Conservation (phyloP, 2,888 invertebrate genomes). For the Mesoligia furuncula region DNA sequence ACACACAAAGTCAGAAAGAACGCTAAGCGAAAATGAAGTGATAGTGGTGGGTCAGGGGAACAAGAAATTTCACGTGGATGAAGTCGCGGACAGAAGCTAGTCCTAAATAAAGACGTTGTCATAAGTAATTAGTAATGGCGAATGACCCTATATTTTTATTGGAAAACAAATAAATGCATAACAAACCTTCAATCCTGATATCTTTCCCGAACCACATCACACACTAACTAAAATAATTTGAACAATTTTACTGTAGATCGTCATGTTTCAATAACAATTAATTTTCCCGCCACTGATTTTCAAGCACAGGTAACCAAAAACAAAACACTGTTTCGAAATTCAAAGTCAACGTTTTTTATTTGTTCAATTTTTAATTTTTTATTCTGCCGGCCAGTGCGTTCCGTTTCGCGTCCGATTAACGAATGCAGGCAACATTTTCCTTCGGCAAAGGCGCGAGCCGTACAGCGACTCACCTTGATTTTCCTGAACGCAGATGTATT, state of each 20-base stretch:
- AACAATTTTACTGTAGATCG: constrained; percentile 88
- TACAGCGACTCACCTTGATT: constrained; percentile 82
- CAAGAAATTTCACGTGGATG: too few species aligned
- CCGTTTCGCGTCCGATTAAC: constrained; percentile 74
- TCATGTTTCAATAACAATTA: constrained; percentile 77
- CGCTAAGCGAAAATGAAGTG: too few species aligned
- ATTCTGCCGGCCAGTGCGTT: constrained; percentile 70
- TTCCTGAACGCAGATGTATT: constrained; percentile 69
- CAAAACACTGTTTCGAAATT: constrained; percentile 52
- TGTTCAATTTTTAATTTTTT: constrained; percentile 41
- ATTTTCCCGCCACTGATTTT: constrained; percentile 60
- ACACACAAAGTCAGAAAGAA: too few species aligned
- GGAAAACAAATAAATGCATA: neutral
- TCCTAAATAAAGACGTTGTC: neutral
- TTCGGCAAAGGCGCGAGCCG: constrained; percentile 65
- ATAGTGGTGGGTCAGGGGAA: too few species aligned
- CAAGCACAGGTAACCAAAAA: constrained; percentile 42
- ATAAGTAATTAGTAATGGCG: neutral
- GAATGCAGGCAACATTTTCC: constrained; percentile 79
- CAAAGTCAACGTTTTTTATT: too few species aligned
- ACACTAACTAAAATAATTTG: constrained; percentile 88
- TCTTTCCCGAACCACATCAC: constrained; percentile 71
- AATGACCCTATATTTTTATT: neutral
- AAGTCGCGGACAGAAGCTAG: too few species aligned
- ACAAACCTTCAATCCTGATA: constrained; percentile 70